phyloP scores from a whole-genome alignment of 2,797 vertebrate species.

The Sorex maritimensis region DNA sequence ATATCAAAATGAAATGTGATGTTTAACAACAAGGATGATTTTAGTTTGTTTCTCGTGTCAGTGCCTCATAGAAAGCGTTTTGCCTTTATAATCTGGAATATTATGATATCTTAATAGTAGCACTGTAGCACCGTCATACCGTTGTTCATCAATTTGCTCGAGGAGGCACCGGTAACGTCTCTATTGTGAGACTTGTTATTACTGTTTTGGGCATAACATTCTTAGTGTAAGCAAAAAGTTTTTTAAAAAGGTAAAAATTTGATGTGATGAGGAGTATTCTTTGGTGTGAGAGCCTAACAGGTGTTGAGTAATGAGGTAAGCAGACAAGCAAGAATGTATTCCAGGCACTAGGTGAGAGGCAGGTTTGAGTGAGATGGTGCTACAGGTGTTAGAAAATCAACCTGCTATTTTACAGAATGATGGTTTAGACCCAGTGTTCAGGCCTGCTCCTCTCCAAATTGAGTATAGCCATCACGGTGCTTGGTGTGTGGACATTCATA shows the following conservation, averaged over 20 bases:
- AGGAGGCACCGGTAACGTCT: no score
- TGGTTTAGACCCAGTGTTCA: not conserved
- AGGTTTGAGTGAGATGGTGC: not conserved
- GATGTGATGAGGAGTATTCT: not conserved
- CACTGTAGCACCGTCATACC: not conserved
- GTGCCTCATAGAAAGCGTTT: not conserved
- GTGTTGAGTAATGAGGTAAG: not conserved
- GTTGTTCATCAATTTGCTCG: no score
- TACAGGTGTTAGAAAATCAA: not conserved
- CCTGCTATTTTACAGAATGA: not conserved
- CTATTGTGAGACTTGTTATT: no score
- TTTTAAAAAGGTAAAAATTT: not conserved
- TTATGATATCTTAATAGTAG: not conserved
- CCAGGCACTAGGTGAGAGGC: not conserved
- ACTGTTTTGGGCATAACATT: not conserved
- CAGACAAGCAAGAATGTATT: not conserved
- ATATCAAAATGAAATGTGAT: constrained; percentile 17
- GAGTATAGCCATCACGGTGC: not conserved
- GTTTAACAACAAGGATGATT: not conserved
- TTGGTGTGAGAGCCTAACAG: not conserved
- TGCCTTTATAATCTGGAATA: not conserved
- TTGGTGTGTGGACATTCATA: not conserved
- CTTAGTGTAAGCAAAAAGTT: constrained; percentile 14
- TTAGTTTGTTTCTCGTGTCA: not conserved
- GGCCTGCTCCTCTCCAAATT: not conserved